Conservation (phyloP, 2,888 invertebrate species). For the Meghimatium bilineatum region DNA sequence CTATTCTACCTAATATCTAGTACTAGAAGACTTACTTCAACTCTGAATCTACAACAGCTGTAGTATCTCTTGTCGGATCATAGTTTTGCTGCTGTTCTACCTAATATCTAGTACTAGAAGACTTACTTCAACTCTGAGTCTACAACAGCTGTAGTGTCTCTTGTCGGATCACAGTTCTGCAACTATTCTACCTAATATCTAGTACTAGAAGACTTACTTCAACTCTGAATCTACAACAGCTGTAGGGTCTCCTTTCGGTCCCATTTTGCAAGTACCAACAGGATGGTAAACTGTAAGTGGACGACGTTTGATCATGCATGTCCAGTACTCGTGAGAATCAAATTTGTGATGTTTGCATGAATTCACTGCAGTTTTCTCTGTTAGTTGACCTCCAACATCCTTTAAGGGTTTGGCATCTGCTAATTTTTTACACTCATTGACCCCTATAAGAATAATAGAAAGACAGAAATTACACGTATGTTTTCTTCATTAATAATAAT, state of each 20-base stretch:
- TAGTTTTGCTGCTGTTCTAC: no score
- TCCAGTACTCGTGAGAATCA: conserved; percentile 56
- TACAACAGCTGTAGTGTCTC: conserved; percentile 81
- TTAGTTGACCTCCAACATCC: conserved; percentile 30
- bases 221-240: conserved; percentile 83
- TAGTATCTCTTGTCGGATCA: no score
- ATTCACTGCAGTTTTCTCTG: conserved; percentile 7
- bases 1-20: no score
- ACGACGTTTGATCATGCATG: conserved; percentile 51
- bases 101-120: no score
- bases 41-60: no score
- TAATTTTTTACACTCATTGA: conserved; percentile 32
- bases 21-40: no score
- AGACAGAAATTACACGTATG: not conserved
- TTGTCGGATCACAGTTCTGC: no score
- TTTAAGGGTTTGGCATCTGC: conserved; percentile 17
- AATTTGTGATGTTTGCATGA: conserved; percentile 35
- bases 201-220: no score
- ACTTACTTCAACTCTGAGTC: conserved; percentile 79
- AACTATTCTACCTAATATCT: no score
- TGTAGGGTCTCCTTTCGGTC: conserved; percentile 75
- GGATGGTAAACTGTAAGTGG: conserved; percentile 79
- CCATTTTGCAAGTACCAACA: conserved; percentile 86
- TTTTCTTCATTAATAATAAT: no score
- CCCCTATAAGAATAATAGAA: conserved; percentile 7